Percentiles rank a stretch among this genome's conserved stretches.
Evolutionary conservation across 2,797 vertebrate species (phyloP).

Genomic region (Lutjanus argentimaculatus): DNA sequence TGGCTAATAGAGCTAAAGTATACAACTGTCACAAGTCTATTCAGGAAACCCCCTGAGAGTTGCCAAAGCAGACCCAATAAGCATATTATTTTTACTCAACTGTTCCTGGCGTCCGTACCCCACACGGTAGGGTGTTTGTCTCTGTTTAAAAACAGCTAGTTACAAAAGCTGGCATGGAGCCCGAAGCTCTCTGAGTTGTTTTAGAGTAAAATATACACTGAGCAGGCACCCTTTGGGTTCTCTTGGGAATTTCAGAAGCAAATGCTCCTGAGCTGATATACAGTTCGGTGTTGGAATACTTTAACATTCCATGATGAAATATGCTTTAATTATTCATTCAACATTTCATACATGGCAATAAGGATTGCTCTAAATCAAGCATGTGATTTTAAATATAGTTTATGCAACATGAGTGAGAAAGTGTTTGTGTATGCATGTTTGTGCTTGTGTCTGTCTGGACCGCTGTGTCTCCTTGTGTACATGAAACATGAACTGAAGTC

Average conservation of each 20-base stretch:
- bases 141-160: conserved; percentile 21
- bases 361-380: conserved; percentile 12
- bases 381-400: conserved; percentile 30
- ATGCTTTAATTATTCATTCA: conserved; percentile 25
- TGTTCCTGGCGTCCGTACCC: conserved; percentile 12
- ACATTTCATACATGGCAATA: conserved; percentile 8
- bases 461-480: neutral
- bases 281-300: neutral
- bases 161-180: conserved; percentile 39
- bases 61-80: conserved; percentile 52
- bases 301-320: conserved; percentile 11
- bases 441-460: conserved; percentile 28
- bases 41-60: conserved; percentile 50
- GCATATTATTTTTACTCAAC: conserved; percentile 40
- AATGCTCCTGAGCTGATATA: conserved; percentile 16
- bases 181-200: conserved; percentile 42
- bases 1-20: conserved; percentile 18
- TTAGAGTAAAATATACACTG: conserved; percentile 27
- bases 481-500: neutral
- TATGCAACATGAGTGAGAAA: conserved; percentile 17
- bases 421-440: conserved; percentile 3
- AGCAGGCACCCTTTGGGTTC: conserved; percentile 27
- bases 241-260: conserved; percentile 27
- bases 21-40: conserved; percentile 13
- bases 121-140: conserved; percentile 33